Conservation (phyloP, 2,113 vertebrate genomes). For the Dipodomys merriami region DNA sequence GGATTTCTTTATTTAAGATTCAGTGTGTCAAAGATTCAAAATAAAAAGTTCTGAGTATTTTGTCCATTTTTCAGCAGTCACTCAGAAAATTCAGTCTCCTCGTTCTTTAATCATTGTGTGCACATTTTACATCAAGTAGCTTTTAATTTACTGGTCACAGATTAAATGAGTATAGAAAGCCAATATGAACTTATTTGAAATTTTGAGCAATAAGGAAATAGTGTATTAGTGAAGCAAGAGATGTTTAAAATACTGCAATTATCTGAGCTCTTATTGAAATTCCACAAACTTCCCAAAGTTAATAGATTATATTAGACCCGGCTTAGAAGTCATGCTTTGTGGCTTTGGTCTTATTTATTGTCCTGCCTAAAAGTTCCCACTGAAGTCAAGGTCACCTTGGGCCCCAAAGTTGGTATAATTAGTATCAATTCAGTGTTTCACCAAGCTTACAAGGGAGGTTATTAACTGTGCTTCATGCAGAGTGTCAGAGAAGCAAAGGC, state of each 20-base stretch:
- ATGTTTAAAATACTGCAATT: constrained; percentile 65
- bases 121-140: neutral
- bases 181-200: constrained; percentile 56
- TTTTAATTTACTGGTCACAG: constrained; percentile 51
- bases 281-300: constrained; percentile 63
- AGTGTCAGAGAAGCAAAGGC: constrained; percentile 80
- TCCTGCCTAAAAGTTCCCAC: constrained; percentile 70
- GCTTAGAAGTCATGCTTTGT: constrained; percentile 71
- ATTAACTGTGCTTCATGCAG: constrained; percentile 85
- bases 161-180: constrained; percentile 47
- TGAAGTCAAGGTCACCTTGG: constrained; percentile 83
- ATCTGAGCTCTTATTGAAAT: constrained; percentile 66
- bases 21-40: neutral
- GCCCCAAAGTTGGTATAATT: constrained; percentile 83
- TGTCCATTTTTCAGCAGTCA: neutral
- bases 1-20: neutral
- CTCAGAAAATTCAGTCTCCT: constrained; percentile 19
- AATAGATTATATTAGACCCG: constrained; percentile 75
- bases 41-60: neutral
- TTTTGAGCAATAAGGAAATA: constrained; percentile 53
- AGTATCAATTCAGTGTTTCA: constrained; percentile 84
- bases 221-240: constrained; percentile 50
- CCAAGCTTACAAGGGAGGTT: constrained; percentile 78
- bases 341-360: constrained; percentile 80
- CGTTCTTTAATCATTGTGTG: constrained; percentile 1